Evolutionary conservation across 2,797 vertebrate species (phyloP).

Genomic region (Poeciliopsis gracilis): DNA sequence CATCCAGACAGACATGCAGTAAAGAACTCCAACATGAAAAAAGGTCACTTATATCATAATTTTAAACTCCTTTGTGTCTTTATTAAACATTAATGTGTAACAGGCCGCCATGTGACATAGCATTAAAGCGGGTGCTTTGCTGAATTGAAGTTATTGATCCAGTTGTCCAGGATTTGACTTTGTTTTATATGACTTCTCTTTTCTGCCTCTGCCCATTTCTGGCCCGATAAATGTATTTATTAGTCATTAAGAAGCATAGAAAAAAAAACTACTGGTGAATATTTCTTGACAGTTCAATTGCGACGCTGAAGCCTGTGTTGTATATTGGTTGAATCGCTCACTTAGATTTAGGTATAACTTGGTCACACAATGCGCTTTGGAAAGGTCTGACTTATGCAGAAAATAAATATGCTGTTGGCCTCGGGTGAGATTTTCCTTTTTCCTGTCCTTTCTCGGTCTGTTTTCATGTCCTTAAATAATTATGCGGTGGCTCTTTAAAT

Average conservation of each 20-base stretch:
- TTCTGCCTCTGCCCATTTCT: not conserved
- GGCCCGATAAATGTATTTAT: not conserved
- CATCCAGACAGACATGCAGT: not conserved
- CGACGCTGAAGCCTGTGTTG: not conserved
- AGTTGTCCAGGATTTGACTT: not conserved
- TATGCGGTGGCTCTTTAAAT: constrained; percentile 75
- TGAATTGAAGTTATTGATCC: not conserved
- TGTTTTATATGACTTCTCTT: not conserved
- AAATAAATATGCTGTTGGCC: not conserved
- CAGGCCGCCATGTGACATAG: not conserved
- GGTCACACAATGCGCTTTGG: not conserved
- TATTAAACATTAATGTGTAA: not conserved
- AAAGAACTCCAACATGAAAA: not conserved
- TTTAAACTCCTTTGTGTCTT: not conserved
- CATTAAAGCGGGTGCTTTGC: not conserved
- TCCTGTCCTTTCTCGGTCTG: constrained; percentile 9
- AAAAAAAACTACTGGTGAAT: not conserved
- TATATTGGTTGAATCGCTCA: not conserved
- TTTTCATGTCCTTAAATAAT: constrained; percentile 34
- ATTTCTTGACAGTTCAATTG: not conserved
- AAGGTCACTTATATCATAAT: not conserved
- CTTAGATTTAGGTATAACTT: not conserved
- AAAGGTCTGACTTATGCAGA: not conserved
- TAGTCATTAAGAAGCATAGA: not conserved
- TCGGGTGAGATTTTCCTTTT: constrained; percentile 33